Evolutionary conservation across 2,797 vertebrate species (phyloP).

Genomic region (Pteronotus mesoamericanus): DNA sequence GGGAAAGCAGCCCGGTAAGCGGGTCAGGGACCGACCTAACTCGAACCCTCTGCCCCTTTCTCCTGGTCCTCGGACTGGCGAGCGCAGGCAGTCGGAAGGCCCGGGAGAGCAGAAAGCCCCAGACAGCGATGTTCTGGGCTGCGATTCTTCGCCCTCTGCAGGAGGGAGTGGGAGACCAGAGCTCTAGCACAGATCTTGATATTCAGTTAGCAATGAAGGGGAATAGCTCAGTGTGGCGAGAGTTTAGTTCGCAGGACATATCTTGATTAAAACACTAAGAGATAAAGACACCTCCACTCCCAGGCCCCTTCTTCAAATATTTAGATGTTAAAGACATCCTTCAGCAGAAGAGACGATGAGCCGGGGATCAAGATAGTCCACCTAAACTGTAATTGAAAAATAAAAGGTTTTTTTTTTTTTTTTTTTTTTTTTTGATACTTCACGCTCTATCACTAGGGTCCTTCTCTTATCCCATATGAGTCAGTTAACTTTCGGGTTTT

Average conservation of each 20-base stretch:
- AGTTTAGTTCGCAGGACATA: background rate
- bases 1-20: accelerated
- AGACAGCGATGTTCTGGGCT: background rate
- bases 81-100: background rate
- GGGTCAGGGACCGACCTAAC: no score
- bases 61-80: background rate
- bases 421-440: background rate
- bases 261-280: background rate
- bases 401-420: background rate
- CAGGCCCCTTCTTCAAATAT: background rate
- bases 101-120: background rate
- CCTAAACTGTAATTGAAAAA: background rate
- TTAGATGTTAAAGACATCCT: background rate
- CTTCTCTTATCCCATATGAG: background rate
- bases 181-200: background rate
- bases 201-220: background rate
- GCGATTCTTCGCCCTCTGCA: accelerated
- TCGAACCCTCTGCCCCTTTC: background rate
- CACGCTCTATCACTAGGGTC: background rate
- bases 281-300: background rate
- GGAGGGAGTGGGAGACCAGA: background rate
- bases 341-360: background rate
- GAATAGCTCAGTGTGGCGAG: background rate
- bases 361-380: accelerated
- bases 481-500: background rate